Conservation (phyloP, 2,888 invertebrate genomes). For the Apamea monoglypha region DNA sequence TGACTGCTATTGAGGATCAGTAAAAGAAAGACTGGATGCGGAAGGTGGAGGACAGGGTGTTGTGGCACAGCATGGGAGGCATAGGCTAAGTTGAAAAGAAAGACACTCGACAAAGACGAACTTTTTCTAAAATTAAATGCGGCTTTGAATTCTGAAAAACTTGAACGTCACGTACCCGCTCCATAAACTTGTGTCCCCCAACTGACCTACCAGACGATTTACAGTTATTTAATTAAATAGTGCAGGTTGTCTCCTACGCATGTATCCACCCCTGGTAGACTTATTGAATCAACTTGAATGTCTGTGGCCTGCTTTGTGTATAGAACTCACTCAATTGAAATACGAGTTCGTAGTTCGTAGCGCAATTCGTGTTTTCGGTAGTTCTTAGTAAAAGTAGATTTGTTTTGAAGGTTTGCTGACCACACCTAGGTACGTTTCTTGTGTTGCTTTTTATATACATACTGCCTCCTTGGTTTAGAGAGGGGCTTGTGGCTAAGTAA, state of each 20-base stretch:
- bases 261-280: slow-evolving; percentile 13
- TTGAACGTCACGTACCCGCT: not conserved
- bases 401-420: not conserved
- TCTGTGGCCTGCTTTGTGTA: slow-evolving; percentile 55
- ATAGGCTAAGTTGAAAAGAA: not conserved
- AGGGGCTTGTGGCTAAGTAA: too few species aligned
- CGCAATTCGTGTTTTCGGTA: slow-evolving; percentile 10
- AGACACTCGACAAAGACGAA: not conserved
- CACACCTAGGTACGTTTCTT: too few species aligned
- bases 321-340: slow-evolving; percentile 60
- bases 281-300: slow-evolving; percentile 55
- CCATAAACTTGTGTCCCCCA: not conserved
- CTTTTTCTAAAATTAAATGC: not conserved
- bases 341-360: slow-evolving; percentile 58
- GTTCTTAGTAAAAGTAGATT: not conserved
- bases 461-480: not conserved
- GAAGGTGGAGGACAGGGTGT: too few species aligned
- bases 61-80: too few species aligned
- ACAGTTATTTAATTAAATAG: slow-evolving; percentile 77
- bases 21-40: too few species aligned
- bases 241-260: slow-evolving; percentile 64
- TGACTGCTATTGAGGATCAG: too few species aligned
- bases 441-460: not conserved
- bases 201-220: slow-evolving; percentile 55
- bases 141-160: not conserved